Evolutionary conservation across 2,888 invertebrate genomes (phyloP).

Genomic region (Phengaris alcon): DNA sequence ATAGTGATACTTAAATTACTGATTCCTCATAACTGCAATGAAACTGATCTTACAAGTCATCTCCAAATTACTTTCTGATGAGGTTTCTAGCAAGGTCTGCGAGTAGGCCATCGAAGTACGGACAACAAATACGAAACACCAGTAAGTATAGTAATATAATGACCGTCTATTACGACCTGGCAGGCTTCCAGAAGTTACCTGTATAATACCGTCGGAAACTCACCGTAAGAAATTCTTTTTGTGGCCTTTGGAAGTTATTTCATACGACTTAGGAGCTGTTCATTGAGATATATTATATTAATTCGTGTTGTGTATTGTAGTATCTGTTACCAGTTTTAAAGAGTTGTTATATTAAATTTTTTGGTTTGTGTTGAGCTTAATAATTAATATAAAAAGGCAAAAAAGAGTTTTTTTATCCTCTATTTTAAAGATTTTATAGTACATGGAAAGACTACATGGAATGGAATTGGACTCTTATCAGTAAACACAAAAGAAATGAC

Average conservation of each 20-base stretch:
- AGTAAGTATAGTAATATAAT: slow-evolving; percentile 24
- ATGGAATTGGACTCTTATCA: too few relatives aligned
- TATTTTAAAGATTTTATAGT: too few relatives aligned
- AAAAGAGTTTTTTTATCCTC: too few relatives aligned
- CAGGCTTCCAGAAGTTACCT: slow-evolving; percentile 24
- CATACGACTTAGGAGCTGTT: slow-evolving; percentile 9
- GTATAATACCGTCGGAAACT: slow-evolving; percentile 25
- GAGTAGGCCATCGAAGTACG: slow-evolving; percentile 5
- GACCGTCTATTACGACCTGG: slow-evolving; percentile 25
- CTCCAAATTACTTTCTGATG: slow-evolving; percentile 12
- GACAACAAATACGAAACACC: slow-evolving; percentile 22
- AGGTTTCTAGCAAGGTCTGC: not conserved
- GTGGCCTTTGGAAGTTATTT: slow-evolving; percentile 19
- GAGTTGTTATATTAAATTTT: too few relatives aligned
- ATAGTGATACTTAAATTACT: not conserved
- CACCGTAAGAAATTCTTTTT: slow-evolving; percentile 21
- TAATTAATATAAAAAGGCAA: too few relatives aligned
- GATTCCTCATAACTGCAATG: slow-evolving; percentile 1
- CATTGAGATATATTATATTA: not conserved
- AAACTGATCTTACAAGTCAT: not conserved
- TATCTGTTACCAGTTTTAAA: not conserved
- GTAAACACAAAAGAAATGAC: too few relatives aligned
- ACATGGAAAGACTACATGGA: too few relatives aligned
- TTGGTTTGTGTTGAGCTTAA: too few relatives aligned
- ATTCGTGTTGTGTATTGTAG: not conserved